phyloP scores from a whole-genome alignment of 1,140 invertebrate genomes.

The Papilio xuthus region DNA sequence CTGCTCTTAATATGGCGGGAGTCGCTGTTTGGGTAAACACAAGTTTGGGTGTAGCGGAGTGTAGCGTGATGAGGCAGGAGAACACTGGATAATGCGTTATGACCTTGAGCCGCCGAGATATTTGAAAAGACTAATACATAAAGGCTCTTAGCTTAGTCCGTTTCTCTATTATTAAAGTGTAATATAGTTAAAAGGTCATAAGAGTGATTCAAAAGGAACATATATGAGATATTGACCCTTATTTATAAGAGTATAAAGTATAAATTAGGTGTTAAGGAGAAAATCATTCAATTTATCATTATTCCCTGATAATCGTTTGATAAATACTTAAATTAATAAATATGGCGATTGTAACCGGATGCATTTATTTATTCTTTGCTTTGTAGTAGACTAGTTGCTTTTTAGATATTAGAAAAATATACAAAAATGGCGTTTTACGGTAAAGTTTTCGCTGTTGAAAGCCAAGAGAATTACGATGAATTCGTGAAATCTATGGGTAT shows the following conservation, averaged over 20 bases:
- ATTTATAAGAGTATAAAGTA: background rate
- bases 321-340: background rate
- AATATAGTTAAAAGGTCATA: background rate
- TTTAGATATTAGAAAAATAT: too few species aligned
- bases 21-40: too few species aligned
- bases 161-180: too few species aligned
- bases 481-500: constrained; percentile 50
- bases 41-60: too few species aligned
- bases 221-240: background rate
- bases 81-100: too few species aligned
- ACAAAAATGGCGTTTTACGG: constrained; percentile 52
- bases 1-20: too few species aligned
- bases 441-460: constrained; percentile 48
- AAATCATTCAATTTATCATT: background rate
- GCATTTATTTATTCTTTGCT: background rate
- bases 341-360: background rate
- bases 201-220: background rate
- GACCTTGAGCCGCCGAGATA: too few species aligned
- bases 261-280: background rate
- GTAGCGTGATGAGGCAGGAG: too few species aligned
- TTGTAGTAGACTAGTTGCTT: background rate
- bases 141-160: too few species aligned
- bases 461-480: constrained; percentile 51
- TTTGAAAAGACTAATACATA: too few species aligned
- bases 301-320: background rate